Evolutionary conservation across 2,888 invertebrate genomes (phyloP), one percentile per base, ranked within the genome.

Genomic region (Polymixis flavicincta): DNA sequence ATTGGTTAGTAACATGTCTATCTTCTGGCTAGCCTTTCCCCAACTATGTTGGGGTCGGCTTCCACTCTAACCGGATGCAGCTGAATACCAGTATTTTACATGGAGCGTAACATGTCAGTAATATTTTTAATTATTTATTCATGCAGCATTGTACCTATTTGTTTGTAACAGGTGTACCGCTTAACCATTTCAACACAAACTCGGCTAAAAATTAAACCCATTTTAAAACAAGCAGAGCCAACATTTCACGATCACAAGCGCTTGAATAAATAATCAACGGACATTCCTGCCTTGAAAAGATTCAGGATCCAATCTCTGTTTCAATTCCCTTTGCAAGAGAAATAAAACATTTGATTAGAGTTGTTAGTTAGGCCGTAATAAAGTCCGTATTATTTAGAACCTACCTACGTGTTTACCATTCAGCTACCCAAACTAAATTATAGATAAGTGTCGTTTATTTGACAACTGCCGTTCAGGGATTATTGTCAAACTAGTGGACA

Each of bases 301-400:
- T 22, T 68, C 61, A 76, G 59, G n/a, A 77, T 71, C 64, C 74
- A 77, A 85, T 83, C 83, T 74, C 75, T 71, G 69, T 85, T 82
- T 84, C 71, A 74, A 82, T 84, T 84, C 73, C 75, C 70, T 82
- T 61, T 45, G 60, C 32, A 83, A 61, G 48, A 61, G 61, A 66
- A 64, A 76, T 81, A 86, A 84, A 80, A 76, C 65, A 73, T 78
- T 85, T 86, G 78, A 85, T 80, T 81, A 37, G 48, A 65, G 48
- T 82, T 74, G 63, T 76, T 85, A 67, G 76, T 85, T 63, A 17
- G 32, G 48, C 28, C n/a, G 45, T 70, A 63, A 67, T 82, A 67
- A 67, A 68, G 32, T 22, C 19, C 32, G 64, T 28, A 64, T 63
- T 71, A 54, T 60, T 54, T 11, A 32, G 67, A 61, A 14, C 32